These are phyloP conservation scores for Metacarcinus magister DNA, from an alignment of 2,888 invertebrate species.

Conservation along the genomic window DNA sequence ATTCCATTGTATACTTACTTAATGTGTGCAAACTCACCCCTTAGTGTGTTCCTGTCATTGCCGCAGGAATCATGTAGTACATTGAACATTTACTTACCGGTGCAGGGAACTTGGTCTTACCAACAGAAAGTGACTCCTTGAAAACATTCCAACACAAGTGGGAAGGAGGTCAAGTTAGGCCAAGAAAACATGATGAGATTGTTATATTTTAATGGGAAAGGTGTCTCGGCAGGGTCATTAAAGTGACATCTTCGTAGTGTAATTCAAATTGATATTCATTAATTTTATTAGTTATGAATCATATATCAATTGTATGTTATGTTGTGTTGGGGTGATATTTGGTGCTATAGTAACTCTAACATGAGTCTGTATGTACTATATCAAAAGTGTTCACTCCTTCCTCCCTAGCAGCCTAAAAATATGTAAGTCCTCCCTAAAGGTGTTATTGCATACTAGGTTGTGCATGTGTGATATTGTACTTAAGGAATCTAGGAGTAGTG, in stretches of 20 bases:
- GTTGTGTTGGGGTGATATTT: background rate
- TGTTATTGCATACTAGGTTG: background rate
- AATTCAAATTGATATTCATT: background rate
- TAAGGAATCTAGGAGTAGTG: background rate
- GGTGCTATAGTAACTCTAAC: background rate
- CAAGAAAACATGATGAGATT: background rate
- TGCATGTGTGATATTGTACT: conserved; percentile 40
- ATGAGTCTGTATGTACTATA: background rate
- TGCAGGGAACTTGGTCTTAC: background rate
- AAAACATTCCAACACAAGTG: background rate
- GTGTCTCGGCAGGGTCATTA: background rate
- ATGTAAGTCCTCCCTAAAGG: background rate
- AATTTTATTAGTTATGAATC: background rate
- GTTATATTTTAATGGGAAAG: background rate
- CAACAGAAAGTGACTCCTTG: background rate
- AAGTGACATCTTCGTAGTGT: background rate
- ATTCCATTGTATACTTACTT: conserved; percentile 43
- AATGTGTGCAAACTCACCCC: background rate
- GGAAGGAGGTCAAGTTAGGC: background rate
- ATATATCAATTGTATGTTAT: background rate
- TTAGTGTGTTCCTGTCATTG: background rate
- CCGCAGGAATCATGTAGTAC: background rate
- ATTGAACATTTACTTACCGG: background rate
- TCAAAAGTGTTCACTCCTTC: background rate
- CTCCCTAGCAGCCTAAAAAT: background rate